Evolutionary conservation across 2,113 vertebrate species (phyloP), one percentile per base, ranked within the genome.

Genomic region (Mohoua ochrocephala): DNA sequence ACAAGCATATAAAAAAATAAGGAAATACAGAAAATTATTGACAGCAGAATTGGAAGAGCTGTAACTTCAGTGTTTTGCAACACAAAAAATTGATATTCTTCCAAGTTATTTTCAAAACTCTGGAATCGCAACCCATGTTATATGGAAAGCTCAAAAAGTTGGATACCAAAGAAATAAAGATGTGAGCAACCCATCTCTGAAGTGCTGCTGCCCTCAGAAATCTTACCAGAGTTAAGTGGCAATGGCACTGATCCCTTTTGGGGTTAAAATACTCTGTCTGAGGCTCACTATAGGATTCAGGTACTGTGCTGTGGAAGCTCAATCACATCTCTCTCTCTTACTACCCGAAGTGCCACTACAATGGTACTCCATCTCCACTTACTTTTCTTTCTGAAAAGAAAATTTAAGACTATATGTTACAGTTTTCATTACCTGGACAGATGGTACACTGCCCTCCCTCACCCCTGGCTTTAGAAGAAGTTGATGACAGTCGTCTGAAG

Each of bases 201-300:
- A 89, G 56, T 8, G 14, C 24, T 53, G 30, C 28, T 73, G 54
- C 35, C 28, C 41, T 78, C 13, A 30, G 60, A 33, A 68, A 64
- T 37, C 49, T 78, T 64, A 41, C 13, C 22, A 35, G 57, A 63
- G 9, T 16, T 65, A 64, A 35, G 10, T 3, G 4, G 33, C 50
- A 60, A 10, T 20, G 18, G 24, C 65, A 85, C 19, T 0, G 3
- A 18, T 20, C 49, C 16, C 16, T 70, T 79, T 45, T 0, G 2
- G 50, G 9, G 15, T 64, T 74, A 64, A 82, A 60, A 9, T 20
- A 21, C 28, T 59, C 35, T 13, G 13, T 37, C 26, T 39, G 33
- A 45, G 45, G 39, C 14, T 69, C 56, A 24, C 27, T 85, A 41
- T 5, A n/a, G 26, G 57, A 60, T 21, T 31, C 41, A 59, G 10